Evolutionary conservation across 2,113 vertebrate species (phyloP).

Genomic region (Lutjanus erythropterus): DNA sequence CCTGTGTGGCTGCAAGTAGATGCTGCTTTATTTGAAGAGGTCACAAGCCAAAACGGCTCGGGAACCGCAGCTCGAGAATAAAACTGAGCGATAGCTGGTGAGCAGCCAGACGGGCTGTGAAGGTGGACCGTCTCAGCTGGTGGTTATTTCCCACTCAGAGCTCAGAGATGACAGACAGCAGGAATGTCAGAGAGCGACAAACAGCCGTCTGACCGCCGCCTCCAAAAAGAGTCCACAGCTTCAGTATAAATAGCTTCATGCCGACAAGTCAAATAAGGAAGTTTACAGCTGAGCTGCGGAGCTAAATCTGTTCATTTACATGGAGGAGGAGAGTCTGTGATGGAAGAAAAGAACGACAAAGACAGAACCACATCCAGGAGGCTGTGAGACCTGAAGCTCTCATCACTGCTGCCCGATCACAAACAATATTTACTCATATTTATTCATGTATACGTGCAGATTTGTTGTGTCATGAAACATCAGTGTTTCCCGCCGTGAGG

Average conservation of each 20-base stretch:
- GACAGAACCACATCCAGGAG: not conserved
- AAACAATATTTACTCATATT: no score
- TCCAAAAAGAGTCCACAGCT: constrained; percentile 55
- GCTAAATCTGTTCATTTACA: constrained; percentile 76
- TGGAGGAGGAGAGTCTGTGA: not conserved
- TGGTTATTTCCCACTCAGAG: constrained; percentile 44
- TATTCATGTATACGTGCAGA: no score
- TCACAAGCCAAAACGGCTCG: not conserved
- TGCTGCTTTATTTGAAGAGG: not conserved
- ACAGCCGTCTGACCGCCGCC: constrained; percentile 54
- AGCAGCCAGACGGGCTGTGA: not conserved
- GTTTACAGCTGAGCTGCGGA: constrained; percentile 45
- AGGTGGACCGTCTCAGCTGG: constrained; percentile 33
- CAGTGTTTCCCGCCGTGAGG: no score
- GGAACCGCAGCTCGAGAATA: not conserved
- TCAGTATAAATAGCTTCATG: constrained; percentile 81
- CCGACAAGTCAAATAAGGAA: constrained; percentile 77
- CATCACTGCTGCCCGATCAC: not conserved
- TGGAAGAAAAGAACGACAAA: not conserved
- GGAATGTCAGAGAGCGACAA: constrained; percentile 60
- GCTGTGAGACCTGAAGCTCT: not conserved
- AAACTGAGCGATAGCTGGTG: not conserved
- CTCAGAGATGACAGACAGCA: constrained; percentile 44
- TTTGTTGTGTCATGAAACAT: no score
- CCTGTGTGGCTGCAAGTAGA: not conserved